A percentile compares a stretch with the other conserved stretches of the same genome.
Evolutionary conservation across 2,113 vertebrate genomes (phyloP).

Genomic region (Eptesicus fuscus): DNA sequence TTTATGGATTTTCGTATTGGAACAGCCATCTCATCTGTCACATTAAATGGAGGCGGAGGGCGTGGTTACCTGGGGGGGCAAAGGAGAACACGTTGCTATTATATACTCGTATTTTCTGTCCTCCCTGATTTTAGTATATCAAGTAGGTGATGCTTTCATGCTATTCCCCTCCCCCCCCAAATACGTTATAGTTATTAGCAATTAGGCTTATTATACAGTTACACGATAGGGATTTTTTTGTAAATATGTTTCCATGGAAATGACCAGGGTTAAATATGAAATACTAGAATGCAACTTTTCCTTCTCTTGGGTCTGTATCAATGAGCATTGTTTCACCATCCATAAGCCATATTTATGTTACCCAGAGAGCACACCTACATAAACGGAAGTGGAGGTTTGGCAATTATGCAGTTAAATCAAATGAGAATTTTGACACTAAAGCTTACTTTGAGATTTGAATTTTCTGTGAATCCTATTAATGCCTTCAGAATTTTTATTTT

Average conservation of each 20-base stretch:
- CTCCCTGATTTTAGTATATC: neutral
- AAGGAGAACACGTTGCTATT: neutral
- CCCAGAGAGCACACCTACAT: neutral
- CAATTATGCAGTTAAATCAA: neutral
- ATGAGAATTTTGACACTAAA: neutral
- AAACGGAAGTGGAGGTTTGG: neutral
- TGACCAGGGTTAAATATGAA: neutral
- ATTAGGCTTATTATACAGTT: neutral
- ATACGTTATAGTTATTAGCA: neutral
- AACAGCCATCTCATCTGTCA: neutral
- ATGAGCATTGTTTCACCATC: neutral
- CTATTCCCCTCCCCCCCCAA: neutral
- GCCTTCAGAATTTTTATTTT: neutral
- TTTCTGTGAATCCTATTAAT: neutral
- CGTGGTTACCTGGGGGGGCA: neutral
- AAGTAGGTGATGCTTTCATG: neutral
- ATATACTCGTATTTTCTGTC: too few species aligned
- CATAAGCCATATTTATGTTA: neutral
- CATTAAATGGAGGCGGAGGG: neutral
- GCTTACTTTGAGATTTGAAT: neutral
- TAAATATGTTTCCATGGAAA: slow-evolving; percentile 2
- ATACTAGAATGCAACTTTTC: neutral
- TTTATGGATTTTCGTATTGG: neutral
- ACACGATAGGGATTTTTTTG: neutral
- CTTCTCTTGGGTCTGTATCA: neutral